These are phyloP conservation scores for Hemiprocne comata DNA, from an alignment of 2,113 vertebrate species.

Conservation along the genomic window DNA sequence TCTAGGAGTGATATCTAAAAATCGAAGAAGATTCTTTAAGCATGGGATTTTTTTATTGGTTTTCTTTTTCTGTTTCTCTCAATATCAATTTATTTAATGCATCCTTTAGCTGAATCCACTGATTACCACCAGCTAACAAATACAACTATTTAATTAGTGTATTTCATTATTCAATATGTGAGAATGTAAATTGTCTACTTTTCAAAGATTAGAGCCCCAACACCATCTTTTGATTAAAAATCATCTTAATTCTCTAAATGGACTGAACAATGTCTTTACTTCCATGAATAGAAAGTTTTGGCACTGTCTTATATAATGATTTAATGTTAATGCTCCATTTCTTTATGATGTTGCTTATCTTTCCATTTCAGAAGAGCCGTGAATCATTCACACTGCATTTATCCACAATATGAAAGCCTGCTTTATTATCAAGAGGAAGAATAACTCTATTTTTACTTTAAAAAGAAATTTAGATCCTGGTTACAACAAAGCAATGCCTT, in stretches of 20 bases:
- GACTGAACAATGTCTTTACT: neutral
- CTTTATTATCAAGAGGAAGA: neutral
- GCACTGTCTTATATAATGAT: neutral
- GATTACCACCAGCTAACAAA: neutral
- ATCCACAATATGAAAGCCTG: neutral
- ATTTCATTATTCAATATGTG: neutral
- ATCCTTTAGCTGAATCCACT: neutral
- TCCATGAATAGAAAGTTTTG: neutral
- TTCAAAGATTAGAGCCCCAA: neutral
- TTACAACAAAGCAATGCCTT: neutral
- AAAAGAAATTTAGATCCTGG: neutral
- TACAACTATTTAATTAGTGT: neutral
- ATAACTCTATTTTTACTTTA: neutral
- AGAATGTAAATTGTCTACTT: neutral
- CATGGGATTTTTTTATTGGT: neutral
- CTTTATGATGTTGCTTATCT: neutral
- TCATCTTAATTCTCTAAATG: neutral
- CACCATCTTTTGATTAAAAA: neutral
- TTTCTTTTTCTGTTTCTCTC: neutral
- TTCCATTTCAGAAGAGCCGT: neutral
- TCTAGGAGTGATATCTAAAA: neutral
- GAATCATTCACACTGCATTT: neutral
- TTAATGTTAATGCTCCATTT: neutral
- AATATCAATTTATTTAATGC: neutral
- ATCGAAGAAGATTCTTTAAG: neutral